These are phyloP conservation scores for Hyalella azteca DNA, from an alignment of 2,888 invertebrate species.

Conservation along the genomic window DNA sequence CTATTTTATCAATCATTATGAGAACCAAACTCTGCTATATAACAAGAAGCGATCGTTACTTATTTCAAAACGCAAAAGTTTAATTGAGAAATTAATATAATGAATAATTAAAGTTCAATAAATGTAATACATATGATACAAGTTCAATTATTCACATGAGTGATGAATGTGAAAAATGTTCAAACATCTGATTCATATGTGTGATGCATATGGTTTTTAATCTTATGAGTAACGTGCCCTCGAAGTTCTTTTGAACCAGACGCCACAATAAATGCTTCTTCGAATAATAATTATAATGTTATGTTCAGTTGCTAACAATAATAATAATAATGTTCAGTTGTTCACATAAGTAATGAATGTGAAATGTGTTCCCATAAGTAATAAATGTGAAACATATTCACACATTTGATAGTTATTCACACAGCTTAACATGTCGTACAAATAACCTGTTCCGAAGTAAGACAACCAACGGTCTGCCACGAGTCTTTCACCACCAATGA, in stretches of 20 bases:
- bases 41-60: too few relatives aligned
- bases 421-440: neutral
- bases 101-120: too few relatives aligned
- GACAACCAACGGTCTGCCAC: neutral
- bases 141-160: too few relatives aligned
- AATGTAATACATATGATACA: too few relatives aligned
- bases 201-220: too few relatives aligned
- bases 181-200: too few relatives aligned
- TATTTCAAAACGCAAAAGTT: too few relatives aligned
- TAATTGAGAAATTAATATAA: too few relatives aligned
- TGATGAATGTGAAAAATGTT: too few relatives aligned
- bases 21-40: too few relatives aligned
- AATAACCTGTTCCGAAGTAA: neutral
- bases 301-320: neutral
- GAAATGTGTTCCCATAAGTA: neutral
- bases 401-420: neutral
- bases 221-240: too few relatives aligned
- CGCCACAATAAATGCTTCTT: neutral
- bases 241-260: neutral
- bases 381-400: neutral
- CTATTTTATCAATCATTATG: neutral
- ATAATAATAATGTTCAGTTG: neutral
- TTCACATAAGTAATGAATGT: neutral
- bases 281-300: neutral
- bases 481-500: neutral